Evolutionary conservation across 2,797 vertebrate genomes (phyloP), one percentile per base, ranked within the genome.

Genomic region (Perodicticus potto): DNA sequence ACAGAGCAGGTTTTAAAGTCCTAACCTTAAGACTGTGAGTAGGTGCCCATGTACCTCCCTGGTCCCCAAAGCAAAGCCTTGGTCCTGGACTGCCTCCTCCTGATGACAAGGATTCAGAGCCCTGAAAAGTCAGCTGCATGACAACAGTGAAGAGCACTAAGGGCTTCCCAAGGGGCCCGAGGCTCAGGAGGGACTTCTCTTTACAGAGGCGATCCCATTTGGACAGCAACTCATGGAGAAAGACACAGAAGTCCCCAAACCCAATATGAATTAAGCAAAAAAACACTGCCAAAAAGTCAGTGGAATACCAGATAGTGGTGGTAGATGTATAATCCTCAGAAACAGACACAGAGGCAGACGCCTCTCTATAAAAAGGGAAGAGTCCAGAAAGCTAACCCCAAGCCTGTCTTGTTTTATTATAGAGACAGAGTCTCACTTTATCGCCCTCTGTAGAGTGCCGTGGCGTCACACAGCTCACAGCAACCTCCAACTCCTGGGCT

Each of bases 301-400:
- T 5, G n/a, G 61, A 12, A 67, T 27, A 27, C n/a, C 9, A 32
- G 49, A 53, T 2, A 16, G 3, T 4, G 9, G 17, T 1, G 2
- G 32, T 8, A 16, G 67, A 55, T 5, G 19, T 0, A 5, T 19
- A 9, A 27, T 13, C 34, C 81, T 65, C 27, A 70, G 65, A 40
- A 37, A 20, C 86, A 45, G 55, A 23, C 43, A 14, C 89, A 40
- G 49, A 85, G 25, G 53, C n/a, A 78, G 57, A 85, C 11, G 16
- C 53, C 22, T 67, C 49, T 49, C n/a, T 72, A 55, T 13, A 67
- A 29, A 73, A 93, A 55, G 12, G 0, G 19, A 17, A 55, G 59
- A n/a, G 32, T 63, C 32, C 5, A 12, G 16, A 82, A 82, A 53
- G 65, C 67, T 37, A 43, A 12, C 2, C 65, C 72, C 32, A 22